Evolutionary conservation across 2,113 vertebrate genomes (phyloP), one percentile per base, ranked within the genome.

Genomic region (Pholis gunnellus): DNA sequence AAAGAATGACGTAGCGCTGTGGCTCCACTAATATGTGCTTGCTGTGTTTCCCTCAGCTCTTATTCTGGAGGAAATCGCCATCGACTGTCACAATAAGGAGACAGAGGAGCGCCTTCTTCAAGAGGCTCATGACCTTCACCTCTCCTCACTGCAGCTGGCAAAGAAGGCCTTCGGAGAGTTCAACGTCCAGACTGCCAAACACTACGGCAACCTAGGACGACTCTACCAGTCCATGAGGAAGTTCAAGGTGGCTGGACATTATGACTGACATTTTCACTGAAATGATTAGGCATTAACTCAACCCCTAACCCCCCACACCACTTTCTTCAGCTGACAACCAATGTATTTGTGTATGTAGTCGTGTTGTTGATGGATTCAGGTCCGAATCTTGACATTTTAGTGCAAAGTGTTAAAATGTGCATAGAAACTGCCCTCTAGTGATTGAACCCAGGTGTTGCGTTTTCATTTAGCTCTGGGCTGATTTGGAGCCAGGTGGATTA

Each of bases 211-310:
- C 94, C 96, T 99, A 59, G 98, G 98, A 60, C 96, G 98, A 38
- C 97, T 99, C 80, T 99, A 99, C 93, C 98, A 99, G 93, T 99
- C 98, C 67, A 99, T 99, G 98, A 96, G 98, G 92, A 99, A 99
- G 94, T 99, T 99, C 89, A 99, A 99, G 98, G 98, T 99, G 40
- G 44, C 15, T 50, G 48, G 44, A 46, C 13, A 54, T 54, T 54
- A 54, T n/a, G 50, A n/a, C n/a, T n/a, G n/a, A n/a, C n/a, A n/a
- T 13, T 56, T 56, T 56, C 52, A 56, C 18, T 3, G 2, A 9
- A 52, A 52, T 52, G 9, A 22, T 8, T 8, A 52, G 20, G 48
- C 48, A 20, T 22, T 9, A 8, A 50, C 48, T 50, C 46, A 48
- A 48, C 46, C 11, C 13, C 17, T 17, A 48, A 48, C 34, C 34